These are phyloP conservation scores for Chelonoidis abingdonii DNA, from an alignment of 2,113 vertebrate genomes.

Conservation along the genomic window DNA sequence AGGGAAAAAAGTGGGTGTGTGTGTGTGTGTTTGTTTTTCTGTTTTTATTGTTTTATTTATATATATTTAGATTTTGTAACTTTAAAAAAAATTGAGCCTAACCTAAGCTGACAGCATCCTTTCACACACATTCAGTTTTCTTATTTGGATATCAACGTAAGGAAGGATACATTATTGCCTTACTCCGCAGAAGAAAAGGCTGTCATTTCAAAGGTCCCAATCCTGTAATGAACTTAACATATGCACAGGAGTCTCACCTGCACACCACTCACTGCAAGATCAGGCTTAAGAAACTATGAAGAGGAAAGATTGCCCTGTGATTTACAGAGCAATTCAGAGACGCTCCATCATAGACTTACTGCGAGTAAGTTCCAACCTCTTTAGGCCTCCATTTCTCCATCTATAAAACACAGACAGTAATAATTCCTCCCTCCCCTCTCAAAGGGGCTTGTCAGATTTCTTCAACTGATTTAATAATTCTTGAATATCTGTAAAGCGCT, in stretches of 20 bases:
- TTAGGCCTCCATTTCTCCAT: background rate
- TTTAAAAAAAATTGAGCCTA: background rate
- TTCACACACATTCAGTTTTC: background rate
- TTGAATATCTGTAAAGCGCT: background rate
- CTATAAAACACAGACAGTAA: background rate
- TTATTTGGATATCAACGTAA: rapidly evolving
- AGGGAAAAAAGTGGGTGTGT: background rate
- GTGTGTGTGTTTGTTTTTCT: background rate
- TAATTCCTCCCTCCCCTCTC: background rate
- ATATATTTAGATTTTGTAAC: background rate
- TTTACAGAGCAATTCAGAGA: background rate
- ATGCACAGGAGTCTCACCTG: background rate
- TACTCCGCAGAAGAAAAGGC: background rate
- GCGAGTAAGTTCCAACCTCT: background rate
- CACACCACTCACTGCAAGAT: background rate
- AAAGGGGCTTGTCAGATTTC: background rate
- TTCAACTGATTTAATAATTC: background rate
- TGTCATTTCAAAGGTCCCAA: background rate
- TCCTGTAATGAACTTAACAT: background rate
- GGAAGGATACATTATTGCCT: background rate
- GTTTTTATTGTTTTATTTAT: rapidly evolving
- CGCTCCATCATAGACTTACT: background rate
- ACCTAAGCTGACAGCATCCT: background rate
- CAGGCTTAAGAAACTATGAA: background rate
- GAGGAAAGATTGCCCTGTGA: background rate